phyloP scores from a whole-genome alignment of 2,797 vertebrate species.

The Heliangelus exortis region DNA sequence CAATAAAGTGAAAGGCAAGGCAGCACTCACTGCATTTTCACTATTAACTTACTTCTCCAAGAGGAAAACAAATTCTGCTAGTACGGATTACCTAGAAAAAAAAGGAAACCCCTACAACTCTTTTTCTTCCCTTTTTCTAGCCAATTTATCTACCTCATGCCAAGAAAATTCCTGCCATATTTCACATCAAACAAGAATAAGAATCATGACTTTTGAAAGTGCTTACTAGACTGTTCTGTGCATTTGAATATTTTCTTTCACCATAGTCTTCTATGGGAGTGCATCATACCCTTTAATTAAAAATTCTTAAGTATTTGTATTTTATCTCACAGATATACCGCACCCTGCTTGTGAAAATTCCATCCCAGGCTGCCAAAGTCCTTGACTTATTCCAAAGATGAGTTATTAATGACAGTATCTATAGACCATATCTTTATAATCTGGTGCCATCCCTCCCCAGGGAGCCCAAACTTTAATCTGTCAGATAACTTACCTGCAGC shows the following conservation, averaged over 20 bases:
- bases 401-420: constrained; percentile 40
- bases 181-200: neutral
- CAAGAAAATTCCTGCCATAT: constrained; percentile 3
- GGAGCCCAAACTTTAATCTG: constrained; percentile 6
- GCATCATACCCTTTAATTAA: constrained; percentile 54
- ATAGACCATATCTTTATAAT: constrained; percentile 1
- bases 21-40: neutral
- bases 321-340: constrained; percentile 63
- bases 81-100: neutral
- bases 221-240: neutral
- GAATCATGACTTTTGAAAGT: neutral
- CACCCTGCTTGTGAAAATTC: constrained; percentile 63
- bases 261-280: neutral
- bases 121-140: neutral
- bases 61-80: constrained; percentile 20
- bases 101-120: neutral
- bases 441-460: constrained; percentile 11
- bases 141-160: neutral
- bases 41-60: neutral
- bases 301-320: constrained; percentile 41
- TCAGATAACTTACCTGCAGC: neutral
- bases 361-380: constrained; percentile 21
- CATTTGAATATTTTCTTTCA: neutral
- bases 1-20: neutral
- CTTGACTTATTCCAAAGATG: constrained; percentile 26